Conservation (phyloP, 2,113 vertebrate species). For the Gulo gulo region DNA sequence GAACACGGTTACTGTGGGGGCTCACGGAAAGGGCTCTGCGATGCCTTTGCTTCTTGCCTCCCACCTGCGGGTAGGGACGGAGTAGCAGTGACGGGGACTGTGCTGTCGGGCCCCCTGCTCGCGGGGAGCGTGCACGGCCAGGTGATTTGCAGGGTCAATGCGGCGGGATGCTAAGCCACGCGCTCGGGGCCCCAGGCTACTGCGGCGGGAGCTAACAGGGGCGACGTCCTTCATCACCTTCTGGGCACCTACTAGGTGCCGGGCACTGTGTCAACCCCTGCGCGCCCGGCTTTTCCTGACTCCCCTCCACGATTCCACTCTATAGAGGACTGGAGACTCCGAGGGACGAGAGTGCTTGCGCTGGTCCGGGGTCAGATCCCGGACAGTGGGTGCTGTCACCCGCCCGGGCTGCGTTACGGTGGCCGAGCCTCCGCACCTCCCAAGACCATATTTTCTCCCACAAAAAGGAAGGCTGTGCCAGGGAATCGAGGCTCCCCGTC, state of each 20-base stretch:
- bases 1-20: neutral
- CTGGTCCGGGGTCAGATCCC: neutral
- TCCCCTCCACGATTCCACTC: neutral
- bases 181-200: accelerated
- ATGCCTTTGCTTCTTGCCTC: neutral
- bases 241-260: accelerated
- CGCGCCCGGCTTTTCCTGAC: accelerated
- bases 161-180: accelerated
- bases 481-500: neutral
- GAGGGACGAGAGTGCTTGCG: neutral
- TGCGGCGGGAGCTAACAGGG: accelerated
- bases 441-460: neutral
- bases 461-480: neutral
- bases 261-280: accelerated
- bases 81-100: neutral
- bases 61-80: accelerated
- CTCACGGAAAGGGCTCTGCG: neutral
- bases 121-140: accelerated
- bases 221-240: accelerated
- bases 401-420: neutral
- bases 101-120: accelerated
- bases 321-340: too few species aligned
- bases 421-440: neutral
- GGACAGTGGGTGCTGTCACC: too few species aligned
- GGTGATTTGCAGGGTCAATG: accelerated